A percentile compares a stretch with the other conserved stretches of the same genome.
Evolutionary conservation across 1,140 invertebrate genomes (phyloP).

Genomic region (Pseudomyrmex dendroicus): DNA sequence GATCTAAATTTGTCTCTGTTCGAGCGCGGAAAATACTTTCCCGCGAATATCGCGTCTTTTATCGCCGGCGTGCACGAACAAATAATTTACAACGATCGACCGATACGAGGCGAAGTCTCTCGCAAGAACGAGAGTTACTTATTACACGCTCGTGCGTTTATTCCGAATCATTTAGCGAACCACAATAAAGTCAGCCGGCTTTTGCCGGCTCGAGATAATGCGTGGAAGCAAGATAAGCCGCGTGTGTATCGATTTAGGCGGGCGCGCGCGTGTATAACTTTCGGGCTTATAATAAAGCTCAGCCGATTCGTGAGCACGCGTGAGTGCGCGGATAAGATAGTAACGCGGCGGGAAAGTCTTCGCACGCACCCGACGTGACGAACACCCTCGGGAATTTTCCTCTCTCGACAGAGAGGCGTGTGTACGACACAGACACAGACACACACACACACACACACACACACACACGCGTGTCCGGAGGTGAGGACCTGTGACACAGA

Average conservation of each 20-base stretch:
- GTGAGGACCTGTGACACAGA: slow-evolving; percentile 68
- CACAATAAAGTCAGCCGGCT: slow-evolving; percentile 29
- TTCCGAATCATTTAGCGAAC: slow-evolving; percentile 43
- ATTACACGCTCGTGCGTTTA: neutral
- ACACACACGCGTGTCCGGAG: slow-evolving; percentile 33
- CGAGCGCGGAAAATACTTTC: neutral
- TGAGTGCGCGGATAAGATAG: slow-evolving; percentile 65
- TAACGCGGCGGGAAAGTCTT: slow-evolving; percentile 55
- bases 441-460: too few species aligned
- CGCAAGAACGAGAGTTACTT: neutral
- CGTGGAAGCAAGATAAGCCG: slow-evolving; percentile 47
- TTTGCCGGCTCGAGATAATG: slow-evolving; percentile 32
- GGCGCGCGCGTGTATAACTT: slow-evolving; percentile 42
- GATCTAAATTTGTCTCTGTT: too few species aligned
- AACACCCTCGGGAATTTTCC: slow-evolving; percentile 63
- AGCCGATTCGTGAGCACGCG: slow-evolving; percentile 55
- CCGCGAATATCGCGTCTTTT: too few species aligned
- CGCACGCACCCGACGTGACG: slow-evolving; percentile 56
- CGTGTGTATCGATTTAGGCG: slow-evolving; percentile 42
- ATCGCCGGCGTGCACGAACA: too few species aligned
- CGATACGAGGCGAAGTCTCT: neutral
- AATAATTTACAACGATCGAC: neutral
- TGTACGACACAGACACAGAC: neutral
- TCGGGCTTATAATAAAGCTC: slow-evolving; percentile 59
- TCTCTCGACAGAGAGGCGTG: slow-evolving; percentile 14